Conservation (phyloP, 1,140 invertebrate species). For the Leptinotarsa defecta region DNA sequence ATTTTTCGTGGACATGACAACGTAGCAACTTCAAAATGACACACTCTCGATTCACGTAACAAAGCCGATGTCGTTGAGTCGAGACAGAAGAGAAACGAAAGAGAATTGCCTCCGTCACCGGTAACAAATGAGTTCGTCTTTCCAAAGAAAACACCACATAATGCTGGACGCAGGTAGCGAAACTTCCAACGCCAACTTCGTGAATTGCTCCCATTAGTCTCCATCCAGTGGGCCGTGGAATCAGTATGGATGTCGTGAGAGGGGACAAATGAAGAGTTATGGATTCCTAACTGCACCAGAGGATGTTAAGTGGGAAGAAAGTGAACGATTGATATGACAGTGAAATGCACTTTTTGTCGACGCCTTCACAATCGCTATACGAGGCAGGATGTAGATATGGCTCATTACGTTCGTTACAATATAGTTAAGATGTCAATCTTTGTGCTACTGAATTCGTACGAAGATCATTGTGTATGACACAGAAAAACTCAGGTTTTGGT, state of each 20-base stretch:
- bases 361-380: conserved; percentile 7
- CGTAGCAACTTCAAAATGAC: background rate
- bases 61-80: conserved; percentile 50
- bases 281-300: conserved; percentile 47
- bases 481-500: too few relatives aligned
- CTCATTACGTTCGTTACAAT: background rate
- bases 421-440: too few relatives aligned
- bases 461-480: too few relatives aligned
- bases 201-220: conserved; percentile 53
- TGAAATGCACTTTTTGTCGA: conserved; percentile 21
- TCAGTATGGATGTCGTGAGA: conserved; percentile 46
- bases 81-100: conserved; percentile 40
- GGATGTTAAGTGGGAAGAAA: conserved; percentile 49
- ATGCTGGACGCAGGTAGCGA: conserved; percentile 48
- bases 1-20: background rate
- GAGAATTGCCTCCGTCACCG: conserved; percentile 50
- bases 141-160: conserved; percentile 47
- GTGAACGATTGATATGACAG: conserved; percentile 36
- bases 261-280: conserved; percentile 54
- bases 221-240: conserved; percentile 47
- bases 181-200: conserved; percentile 45
- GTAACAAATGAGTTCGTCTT: conserved; percentile 50
- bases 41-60: conserved; percentile 36
- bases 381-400: conserved; percentile 1
- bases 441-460: too few relatives aligned